Evolutionary conservation across 2,888 invertebrate genomes (phyloP).

Genomic region (Drosophila paranaensis): DNA sequence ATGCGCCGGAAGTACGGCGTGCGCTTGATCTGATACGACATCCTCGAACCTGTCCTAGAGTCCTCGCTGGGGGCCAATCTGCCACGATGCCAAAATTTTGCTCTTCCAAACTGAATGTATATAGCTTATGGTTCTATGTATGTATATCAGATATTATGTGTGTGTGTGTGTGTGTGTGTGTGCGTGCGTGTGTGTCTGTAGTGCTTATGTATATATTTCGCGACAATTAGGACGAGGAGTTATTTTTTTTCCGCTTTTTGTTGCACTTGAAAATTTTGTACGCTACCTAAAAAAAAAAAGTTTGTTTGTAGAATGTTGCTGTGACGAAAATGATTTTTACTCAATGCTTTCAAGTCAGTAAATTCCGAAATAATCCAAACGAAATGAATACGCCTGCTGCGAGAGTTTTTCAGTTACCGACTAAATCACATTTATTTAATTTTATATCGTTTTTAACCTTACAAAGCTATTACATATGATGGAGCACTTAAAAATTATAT

Average conservation of each 20-base stretch:
- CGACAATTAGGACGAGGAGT: conserved; percentile 14
- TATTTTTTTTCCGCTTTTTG: conserved; percentile 19
- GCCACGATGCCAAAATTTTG: conserved; percentile 1
- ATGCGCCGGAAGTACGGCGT: conserved; percentile 75
- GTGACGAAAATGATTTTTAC: conserved; percentile 44
- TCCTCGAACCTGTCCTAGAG: conserved; percentile 17
- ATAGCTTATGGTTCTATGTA: no score
- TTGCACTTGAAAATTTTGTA: conserved; percentile 56
- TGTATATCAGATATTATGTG: no score
- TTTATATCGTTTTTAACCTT: conserved; percentile 8
- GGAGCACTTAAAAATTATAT: background rate
- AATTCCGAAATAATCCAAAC: background rate
- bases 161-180: no score
- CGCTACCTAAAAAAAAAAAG: conserved; percentile 39
- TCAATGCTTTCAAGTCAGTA: background rate
- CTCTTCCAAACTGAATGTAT: background rate
- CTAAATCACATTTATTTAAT: conserved; percentile 11
- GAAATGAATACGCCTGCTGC: conserved; percentile 1
- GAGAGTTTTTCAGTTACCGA: background rate
- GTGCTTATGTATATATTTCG: background rate
- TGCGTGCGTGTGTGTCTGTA: background rate
- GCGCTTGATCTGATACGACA: conserved; percentile 77
- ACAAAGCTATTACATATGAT: conserved; percentile 11
- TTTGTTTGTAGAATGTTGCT: conserved; percentile 32
- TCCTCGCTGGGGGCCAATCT: background rate